Percentiles rank a stretch among this genome's conserved stretches.
These are phyloP conservation scores for Mythimna loreyi DNA, from an alignment of 2,888 invertebrate species.

Conservation along the genomic window DNA sequence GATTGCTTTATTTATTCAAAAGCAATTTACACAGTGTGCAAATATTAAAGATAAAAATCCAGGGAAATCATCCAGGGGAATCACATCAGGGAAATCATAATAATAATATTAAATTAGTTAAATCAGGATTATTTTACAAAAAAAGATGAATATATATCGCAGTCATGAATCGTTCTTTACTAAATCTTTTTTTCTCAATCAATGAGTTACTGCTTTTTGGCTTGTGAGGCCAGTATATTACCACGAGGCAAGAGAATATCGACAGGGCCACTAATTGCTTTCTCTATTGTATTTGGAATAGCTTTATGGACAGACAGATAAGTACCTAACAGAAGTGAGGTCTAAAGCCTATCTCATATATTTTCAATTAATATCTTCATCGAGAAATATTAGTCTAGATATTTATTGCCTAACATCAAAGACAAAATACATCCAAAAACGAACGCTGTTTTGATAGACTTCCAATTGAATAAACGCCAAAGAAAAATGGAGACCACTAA, in stretches of 20 bases:
- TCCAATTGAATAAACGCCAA: slow-evolving; percentile 50
- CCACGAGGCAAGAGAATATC: not conserved
- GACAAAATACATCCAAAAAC: slow-evolving; percentile 3
- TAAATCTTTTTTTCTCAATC: too few relatives aligned
- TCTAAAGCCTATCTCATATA: slow-evolving; percentile 16
- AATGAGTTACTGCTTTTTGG: too few relatives aligned
- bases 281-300: not conserved
- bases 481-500: slow-evolving; percentile 47
- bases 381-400: not conserved
- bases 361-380: slow-evolving; percentile 31
- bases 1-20: too few relatives aligned
- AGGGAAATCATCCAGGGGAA: too few relatives aligned
- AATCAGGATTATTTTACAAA: too few relatives aligned
- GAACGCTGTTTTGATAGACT: slow-evolving; percentile 24
- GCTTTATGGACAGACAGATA: not conserved
- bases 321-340: not conserved
- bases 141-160: too few relatives aligned
- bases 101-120: too few relatives aligned
- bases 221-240: too few relatives aligned
- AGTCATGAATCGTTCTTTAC: not conserved
- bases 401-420: slow-evolving; percentile 11
- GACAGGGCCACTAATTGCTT: not conserved
- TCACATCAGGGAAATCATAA: too few relatives aligned
- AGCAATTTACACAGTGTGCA: too few relatives aligned
- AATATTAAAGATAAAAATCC: too few relatives aligned